A percentile compares a stretch with the other conserved stretches of the same genome.
Conservation (phyloP, 35 echinoderm and acorn worm species). For the Hemicentrotus pulcherrimus region DNA sequence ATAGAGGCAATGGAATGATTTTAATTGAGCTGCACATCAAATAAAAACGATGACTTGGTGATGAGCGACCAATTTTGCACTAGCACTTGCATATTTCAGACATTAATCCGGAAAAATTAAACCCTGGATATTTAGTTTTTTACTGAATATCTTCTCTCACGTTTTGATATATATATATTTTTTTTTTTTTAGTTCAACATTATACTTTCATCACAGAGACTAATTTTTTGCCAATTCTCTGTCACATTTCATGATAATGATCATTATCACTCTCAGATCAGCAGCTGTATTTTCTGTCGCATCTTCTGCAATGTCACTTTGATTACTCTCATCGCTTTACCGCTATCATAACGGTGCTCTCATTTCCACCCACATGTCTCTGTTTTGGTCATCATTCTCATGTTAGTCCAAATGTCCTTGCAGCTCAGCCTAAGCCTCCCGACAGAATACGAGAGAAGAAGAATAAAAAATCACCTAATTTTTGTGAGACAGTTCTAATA, state of each 20-base stretch:
- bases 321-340: not conserved
- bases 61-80: not conserved
- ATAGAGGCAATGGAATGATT: too few relatives aligned
- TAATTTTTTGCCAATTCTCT: too few relatives aligned
- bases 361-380: not conserved
- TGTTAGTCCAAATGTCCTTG: slow-evolving; percentile 12
- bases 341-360: not conserved
- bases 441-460: not conserved
- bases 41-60: not conserved
- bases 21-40: not conserved
- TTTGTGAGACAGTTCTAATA: slow-evolving; percentile 20
- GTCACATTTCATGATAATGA: not conserved
- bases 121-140: too few relatives aligned
- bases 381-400: not conserved
- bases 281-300: not conserved
- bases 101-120: not conserved
- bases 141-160: too few relatives aligned
- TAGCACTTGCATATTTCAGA: not conserved
- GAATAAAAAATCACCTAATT: not conserved
- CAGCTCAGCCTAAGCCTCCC: not conserved
- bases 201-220: too few relatives aligned
- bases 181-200: too few relatives aligned
- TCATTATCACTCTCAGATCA: not conserved
- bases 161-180: too few relatives aligned
- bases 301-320: not conserved